phyloP scores from a whole-genome alignment of 2,113 vertebrate genomes.

The Ceyx melanurus region DNA sequence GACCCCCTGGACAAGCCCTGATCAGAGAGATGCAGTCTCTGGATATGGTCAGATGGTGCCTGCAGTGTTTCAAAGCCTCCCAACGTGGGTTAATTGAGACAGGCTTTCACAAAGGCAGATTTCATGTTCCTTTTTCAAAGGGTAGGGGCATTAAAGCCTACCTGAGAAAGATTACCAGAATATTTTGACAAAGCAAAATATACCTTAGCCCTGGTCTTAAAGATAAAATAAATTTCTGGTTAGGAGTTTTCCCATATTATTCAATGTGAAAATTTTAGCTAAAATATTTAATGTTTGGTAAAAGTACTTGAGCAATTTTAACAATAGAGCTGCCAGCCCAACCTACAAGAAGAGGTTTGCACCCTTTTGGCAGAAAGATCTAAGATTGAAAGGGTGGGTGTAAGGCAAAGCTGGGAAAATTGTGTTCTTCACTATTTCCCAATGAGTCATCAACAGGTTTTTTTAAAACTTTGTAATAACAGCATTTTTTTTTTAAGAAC shows the following conservation, averaged over 20 bases:
- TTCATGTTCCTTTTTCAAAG: not conserved
- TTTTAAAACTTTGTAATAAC: constrained; percentile 30
- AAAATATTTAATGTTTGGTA: not conserved
- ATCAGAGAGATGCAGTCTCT: not conserved
- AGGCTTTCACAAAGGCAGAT: not conserved
- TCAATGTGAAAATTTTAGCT: not conserved
- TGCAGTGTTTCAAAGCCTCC: not conserved
- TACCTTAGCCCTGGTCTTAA: not conserved
- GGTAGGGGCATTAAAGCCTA: not conserved
- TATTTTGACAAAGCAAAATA: not conserved
- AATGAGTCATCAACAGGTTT: constrained; percentile 1
- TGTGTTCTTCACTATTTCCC: not conserved
- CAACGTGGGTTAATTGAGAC: not conserved
- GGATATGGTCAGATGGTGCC: not conserved
- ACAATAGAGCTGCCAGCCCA: not conserved
- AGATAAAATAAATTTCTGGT: not conserved
- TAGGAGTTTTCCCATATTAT: not conserved
- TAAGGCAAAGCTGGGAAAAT: constrained; percentile 4
- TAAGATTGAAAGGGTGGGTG: not conserved
- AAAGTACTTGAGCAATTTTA: not conserved
- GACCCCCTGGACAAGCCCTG: not conserved
- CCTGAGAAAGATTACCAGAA: not conserved
- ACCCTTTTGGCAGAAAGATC: not conserved
- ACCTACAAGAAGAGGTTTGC: constrained; percentile 1
- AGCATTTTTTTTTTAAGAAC: not conserved